phyloP scores from a whole-genome alignment of 1,140 invertebrate species.

The Phymorhynchus buccinoides region DNA sequence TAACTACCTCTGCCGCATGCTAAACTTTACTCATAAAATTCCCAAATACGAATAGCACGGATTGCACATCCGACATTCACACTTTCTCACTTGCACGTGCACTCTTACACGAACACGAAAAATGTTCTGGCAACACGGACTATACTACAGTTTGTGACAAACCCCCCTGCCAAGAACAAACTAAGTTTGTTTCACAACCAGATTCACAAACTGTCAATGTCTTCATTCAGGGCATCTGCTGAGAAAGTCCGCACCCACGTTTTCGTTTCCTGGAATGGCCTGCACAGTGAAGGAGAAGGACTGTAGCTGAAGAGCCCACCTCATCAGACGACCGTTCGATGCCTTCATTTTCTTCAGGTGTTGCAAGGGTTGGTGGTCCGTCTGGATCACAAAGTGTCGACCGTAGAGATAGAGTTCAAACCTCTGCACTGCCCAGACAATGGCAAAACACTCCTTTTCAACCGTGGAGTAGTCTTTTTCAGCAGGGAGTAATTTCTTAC shows the following conservation, averaged over 20 bases:
- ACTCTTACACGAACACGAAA: too few relatives aligned
- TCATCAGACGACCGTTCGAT: neutral
- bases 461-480: constrained; percentile 38
- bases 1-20: too few relatives aligned
- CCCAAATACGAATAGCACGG: too few relatives aligned
- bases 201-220: too few relatives aligned
- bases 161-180: too few relatives aligned
- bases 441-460: constrained; percentile 48
- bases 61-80: too few relatives aligned
- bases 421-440: constrained; percentile 46
- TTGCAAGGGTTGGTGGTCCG: constrained; percentile 20
- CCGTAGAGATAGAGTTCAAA: constrained; percentile 49
- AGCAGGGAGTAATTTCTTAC: constrained; percentile 36
- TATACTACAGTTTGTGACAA: too few relatives aligned
- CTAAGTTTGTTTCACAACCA: too few relatives aligned
- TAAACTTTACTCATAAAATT: too few relatives aligned
- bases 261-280: neutral
- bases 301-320: neutral
- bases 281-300: neutral
- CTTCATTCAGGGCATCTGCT: too few relatives aligned
- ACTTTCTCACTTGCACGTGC: too few relatives aligned
- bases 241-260: neutral
- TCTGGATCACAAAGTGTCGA: constrained; percentile 47
- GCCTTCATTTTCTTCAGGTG: neutral
- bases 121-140: too few relatives aligned